These are phyloP conservation scores for Columbina picui DNA, from an alignment of 2,113 vertebrate genomes.

Conservation along the genomic window DNA sequence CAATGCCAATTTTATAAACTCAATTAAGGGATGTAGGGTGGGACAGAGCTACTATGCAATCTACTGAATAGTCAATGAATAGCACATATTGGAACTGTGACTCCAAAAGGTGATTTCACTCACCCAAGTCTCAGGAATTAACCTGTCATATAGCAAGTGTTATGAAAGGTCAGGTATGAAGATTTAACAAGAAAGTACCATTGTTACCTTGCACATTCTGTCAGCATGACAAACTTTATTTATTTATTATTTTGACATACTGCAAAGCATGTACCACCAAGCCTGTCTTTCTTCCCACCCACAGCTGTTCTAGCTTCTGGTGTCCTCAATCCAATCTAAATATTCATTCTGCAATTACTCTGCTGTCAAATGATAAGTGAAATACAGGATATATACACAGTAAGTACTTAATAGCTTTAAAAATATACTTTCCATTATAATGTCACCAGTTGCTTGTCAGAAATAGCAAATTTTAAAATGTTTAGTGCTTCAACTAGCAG, in stretches of 20 bases:
- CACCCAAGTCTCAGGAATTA: neutral
- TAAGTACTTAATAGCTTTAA: slow-evolving; percentile 66
- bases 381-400: slow-evolving; percentile 8
- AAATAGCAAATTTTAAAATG: slow-evolving; percentile 36
- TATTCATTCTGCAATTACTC: slow-evolving; percentile 54
- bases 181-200: neutral
- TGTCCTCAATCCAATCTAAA: slow-evolving; percentile 46
- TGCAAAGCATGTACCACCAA: neutral
- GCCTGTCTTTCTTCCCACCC: neutral
- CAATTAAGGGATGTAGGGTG: neutral
- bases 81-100: neutral
- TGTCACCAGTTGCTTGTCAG: slow-evolving; percentile 41
- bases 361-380: slow-evolving; percentile 56
- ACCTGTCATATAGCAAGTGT: neutral
- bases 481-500: slow-evolving; percentile 21
- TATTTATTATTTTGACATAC: slow-evolving; percentile 24
- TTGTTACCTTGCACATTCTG: neutral
- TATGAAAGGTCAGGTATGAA: neutral
- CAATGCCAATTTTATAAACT: neutral
- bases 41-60: neutral
- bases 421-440: slow-evolving; percentile 37
- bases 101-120: neutral
- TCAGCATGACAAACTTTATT: neutral
- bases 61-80: neutral
- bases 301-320: slow-evolving; percentile 6